Base-by-base conservation (phyloP, 2,797 vertebrate species). In the Bovichtus variegatus region DNA sequence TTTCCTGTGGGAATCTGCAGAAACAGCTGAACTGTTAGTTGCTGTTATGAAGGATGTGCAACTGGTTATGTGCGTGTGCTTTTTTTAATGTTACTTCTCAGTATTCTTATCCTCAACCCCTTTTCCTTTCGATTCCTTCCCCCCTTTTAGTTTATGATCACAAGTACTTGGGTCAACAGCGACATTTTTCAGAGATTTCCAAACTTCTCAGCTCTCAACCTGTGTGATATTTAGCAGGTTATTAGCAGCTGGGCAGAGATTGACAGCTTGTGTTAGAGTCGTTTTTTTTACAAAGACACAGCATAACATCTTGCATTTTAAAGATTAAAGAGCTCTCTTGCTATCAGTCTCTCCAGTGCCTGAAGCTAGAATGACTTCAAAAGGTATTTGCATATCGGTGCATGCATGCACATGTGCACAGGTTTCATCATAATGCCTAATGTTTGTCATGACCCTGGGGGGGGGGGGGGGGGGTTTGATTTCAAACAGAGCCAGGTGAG, bases 401-500 rank as follows among this genome's bases (percentile, higher is more conserved):
- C 13, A 41, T 65, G 61, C 51, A 27, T 47, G 78, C 69, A 59
- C 11, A 16, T 76, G 76, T 83, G 64, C 7, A 25, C 51, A 67
- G 57, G 49, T 82, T 90, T 86, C 81, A 85, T 87, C 79, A 83
- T 61, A 44, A 71, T 50, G 59, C 66, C 63, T 66, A 74, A 71
- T 82, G 75, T 65, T 82, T 68, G 38, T 41, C 61, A 62, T 86
- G 67, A 87, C 90, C 85, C 9, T 5, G n/a, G n/a, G n/a, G n/a
- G n/a, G n/a, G n/a, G n/a, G n/a, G 3, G 76, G 88, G 58, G 53
- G 81, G 29, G 25, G 29, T 31, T 25, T 79, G 53, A 81, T 87
- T 84, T 89, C 81, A 90, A 86, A 84, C 84, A 76, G 47, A 71
- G 53, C 64, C 77, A 88, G 83, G 82, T 87, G 70, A 85, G 71